These are phyloP conservation scores for Mya arenaria DNA, from an alignment of 1,140 invertebrate species.

Conservation along the genomic window DNA sequence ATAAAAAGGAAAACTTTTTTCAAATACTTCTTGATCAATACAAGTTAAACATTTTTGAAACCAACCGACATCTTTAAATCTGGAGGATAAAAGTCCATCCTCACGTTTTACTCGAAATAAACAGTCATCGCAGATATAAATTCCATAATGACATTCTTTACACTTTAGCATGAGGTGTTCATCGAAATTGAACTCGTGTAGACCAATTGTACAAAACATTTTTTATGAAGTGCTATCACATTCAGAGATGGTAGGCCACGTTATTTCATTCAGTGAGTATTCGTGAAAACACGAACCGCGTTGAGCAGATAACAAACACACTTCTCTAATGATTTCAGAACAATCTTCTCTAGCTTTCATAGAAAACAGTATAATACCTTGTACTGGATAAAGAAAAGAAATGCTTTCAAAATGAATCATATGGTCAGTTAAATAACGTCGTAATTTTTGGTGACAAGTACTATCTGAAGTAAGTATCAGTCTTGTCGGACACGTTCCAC, in stretches of 20 bases:
- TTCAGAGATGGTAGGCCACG: background rate
- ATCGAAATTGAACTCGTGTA: background rate
- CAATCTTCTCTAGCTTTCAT: background rate
- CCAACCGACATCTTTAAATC: background rate
- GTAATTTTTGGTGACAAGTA: background rate
- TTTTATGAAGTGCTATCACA: constrained; percentile 19
- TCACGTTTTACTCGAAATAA: background rate
- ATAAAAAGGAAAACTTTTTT: background rate
- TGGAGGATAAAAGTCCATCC: background rate
- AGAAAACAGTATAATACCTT: constrained; percentile 9
- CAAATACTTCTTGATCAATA: background rate
- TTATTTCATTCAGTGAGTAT: too few species aligned
- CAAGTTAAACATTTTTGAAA: background rate
- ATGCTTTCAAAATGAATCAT: background rate
- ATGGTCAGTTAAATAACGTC: background rate
- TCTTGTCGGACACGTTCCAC: background rate
- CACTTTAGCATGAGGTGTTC: background rate
- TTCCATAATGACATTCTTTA: background rate
- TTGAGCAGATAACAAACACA: background rate
- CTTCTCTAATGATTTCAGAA: background rate
- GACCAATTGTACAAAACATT: constrained; percentile 2
- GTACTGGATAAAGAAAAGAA: background rate
- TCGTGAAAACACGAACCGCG: too few species aligned
- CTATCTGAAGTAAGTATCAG: background rate
- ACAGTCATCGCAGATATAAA: background rate